Conservation (phyloP, 2,797 vertebrate genomes). For the Erpetoichthys calabaricus region DNA sequence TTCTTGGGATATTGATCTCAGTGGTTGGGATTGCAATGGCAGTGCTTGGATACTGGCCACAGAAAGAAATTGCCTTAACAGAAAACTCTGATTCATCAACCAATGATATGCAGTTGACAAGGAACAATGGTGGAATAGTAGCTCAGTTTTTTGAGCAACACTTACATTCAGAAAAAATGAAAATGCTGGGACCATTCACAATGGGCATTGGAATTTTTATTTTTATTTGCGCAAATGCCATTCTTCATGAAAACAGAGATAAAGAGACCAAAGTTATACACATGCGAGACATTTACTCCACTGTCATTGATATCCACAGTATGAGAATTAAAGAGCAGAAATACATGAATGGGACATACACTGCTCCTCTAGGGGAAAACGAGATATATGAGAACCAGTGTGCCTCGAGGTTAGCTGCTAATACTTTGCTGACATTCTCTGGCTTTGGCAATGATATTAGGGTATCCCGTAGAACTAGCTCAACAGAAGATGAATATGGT, state of each 20-base stretch:
- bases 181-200: conserved; percentile 94
- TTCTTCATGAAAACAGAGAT: conserved; percentile 94
- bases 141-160: conserved; percentile 79
- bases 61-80: conserved; percentile 46
- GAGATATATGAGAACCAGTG: conserved; percentile 51
- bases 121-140: conserved; percentile 44
- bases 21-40: conserved; percentile 87
- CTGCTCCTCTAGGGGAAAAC: conserved; percentile 41
- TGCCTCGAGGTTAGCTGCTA: conserved; percentile 56
- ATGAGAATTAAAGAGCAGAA: conserved; percentile 75
- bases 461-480: conserved; percentile 45
- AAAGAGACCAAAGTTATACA: conserved; percentile 92
- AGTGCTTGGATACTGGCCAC: conserved; percentile 91
- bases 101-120: conserved; percentile 42
- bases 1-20: conserved; percentile 76
- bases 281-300: conserved; percentile 97
- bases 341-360: conserved; percentile 49
- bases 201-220: conserved; percentile 98
- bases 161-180: conserved; percentile 88
- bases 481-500: conserved; percentile 62
- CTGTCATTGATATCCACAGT: conserved; percentile 91
- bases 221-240: conserved; percentile 94
- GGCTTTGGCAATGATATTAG: conserved; percentile 33
- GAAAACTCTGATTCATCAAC: conserved; percentile 29
- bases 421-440: conserved; percentile 63